Evolutionary conservation across 2,113 vertebrate genomes (phyloP).

Genomic region (Cochlearius cochlearius): DNA sequence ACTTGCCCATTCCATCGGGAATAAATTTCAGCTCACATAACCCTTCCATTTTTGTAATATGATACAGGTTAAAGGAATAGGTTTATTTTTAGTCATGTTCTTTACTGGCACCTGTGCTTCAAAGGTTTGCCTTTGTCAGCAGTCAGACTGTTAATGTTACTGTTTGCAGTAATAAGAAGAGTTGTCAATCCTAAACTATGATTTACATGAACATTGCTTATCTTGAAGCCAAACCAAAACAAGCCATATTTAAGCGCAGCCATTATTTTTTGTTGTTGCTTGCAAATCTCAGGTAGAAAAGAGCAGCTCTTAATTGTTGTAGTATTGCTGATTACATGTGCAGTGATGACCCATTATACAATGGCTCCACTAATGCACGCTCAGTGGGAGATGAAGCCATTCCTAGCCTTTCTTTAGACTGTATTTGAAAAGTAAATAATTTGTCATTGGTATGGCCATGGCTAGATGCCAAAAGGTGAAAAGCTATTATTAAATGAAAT

Average conservation of each 20-base stretch:
- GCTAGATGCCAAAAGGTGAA: not conserved
- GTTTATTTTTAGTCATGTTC: not conserved
- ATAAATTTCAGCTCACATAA: not conserved
- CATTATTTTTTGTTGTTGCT: not conserved
- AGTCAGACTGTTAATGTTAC: not conserved
- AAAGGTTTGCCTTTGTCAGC: not conserved
- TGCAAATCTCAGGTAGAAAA: not conserved
- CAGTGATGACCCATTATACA: not conserved
- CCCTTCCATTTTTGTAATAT: not conserved
- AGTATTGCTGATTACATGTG: not conserved
- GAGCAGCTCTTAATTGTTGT: not conserved
- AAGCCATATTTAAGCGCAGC: not conserved
- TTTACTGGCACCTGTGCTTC: not conserved
- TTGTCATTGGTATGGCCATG: not conserved
- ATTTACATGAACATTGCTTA: not conserved
- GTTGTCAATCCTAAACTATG: not conserved
- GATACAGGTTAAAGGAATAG: not conserved
- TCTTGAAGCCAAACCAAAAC: not conserved
- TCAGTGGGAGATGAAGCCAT: not conserved
- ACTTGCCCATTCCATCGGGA: not conserved
- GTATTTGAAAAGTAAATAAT: not conserved
- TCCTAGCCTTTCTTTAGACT: not conserved
- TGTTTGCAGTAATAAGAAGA: not conserved
- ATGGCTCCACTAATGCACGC: not conserved
- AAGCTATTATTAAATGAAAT: not conserved